Conservation (phyloP, 2,797 vertebrate species). For the Ficedula albicollis region DNA sequence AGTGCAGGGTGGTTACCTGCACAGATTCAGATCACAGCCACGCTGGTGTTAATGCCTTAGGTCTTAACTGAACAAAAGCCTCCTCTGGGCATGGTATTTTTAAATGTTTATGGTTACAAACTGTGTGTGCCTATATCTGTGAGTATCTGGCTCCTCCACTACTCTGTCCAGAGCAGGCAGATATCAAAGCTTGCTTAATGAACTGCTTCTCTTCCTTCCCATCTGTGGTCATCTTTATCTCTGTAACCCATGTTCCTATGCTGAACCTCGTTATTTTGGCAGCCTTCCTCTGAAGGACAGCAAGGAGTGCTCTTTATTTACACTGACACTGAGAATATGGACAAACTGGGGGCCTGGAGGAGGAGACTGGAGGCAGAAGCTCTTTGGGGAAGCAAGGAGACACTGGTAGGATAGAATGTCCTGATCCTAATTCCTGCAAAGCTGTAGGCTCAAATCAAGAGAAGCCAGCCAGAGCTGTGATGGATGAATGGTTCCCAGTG, state of each 20-base stretch:
- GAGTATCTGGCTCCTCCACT: neutral
- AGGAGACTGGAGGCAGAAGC: neutral
- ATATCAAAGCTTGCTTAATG: neutral
- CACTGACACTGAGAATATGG: neutral
- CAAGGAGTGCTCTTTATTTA: neutral
- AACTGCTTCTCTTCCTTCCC: neutral
- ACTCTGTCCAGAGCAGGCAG: neutral
- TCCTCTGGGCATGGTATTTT: neutral
- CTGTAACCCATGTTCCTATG: neutral
- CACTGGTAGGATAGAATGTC: neutral
- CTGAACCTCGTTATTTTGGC: neutral
- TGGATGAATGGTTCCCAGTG: neutral
- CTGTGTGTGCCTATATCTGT: neutral
- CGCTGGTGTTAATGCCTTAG: neutral
- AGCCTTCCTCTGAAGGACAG: neutral
- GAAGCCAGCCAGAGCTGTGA: neutral
- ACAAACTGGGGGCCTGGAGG: neutral
- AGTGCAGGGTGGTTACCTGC: conserved; percentile 8
- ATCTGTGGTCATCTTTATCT: neutral
- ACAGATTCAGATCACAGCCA: neutral
- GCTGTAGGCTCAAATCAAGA: neutral
- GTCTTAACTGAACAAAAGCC: neutral
- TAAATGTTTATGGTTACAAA: neutral
- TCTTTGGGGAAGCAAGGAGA: neutral
- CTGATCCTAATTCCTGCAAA: neutral